These are phyloP conservation scores for Tigriopus japonicus DNA, from an alignment of 1,140 invertebrate species.

Conservation along the genomic window DNA sequence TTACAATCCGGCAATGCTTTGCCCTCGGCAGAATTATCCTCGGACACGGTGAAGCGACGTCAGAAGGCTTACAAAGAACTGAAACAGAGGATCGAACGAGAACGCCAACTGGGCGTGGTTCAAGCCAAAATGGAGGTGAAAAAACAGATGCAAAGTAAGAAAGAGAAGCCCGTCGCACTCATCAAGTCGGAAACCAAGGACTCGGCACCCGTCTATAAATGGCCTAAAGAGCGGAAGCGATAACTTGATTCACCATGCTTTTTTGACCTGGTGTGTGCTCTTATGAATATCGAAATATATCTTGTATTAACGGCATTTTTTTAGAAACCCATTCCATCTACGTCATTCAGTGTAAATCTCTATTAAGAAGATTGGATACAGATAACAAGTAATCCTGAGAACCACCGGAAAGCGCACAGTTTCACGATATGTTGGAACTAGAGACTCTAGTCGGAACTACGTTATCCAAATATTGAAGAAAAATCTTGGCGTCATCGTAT, in stretches of 20 bases:
- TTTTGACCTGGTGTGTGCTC: too few species aligned
- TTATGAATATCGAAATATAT: too few species aligned
- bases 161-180: slow-evolving; percentile 2
- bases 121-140: slow-evolving; percentile 67
- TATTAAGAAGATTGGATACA: too few species aligned
- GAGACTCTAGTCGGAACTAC: too few species aligned
- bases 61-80: slow-evolving; percentile 46
- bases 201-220: slow-evolving; percentile 15
- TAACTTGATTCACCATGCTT: not conserved
- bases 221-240: slow-evolving; percentile 13
- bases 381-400: too few species aligned
- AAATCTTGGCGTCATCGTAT: too few species aligned
- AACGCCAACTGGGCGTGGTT: slow-evolving; percentile 54
- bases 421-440: too few species aligned
- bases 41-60: not conserved
- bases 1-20: slow-evolving; percentile 30
- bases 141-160: slow-evolving; percentile 19
- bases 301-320: too few species aligned
- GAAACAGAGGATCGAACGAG: slow-evolving; percentile 54
- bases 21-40: not conserved
- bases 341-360: too few species aligned
- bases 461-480: too few species aligned
- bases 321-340: too few species aligned
- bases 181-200: not conserved
- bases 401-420: too few species aligned